Conservation (phyloP, 2,888 invertebrate species). For the Troides helena region DNA sequence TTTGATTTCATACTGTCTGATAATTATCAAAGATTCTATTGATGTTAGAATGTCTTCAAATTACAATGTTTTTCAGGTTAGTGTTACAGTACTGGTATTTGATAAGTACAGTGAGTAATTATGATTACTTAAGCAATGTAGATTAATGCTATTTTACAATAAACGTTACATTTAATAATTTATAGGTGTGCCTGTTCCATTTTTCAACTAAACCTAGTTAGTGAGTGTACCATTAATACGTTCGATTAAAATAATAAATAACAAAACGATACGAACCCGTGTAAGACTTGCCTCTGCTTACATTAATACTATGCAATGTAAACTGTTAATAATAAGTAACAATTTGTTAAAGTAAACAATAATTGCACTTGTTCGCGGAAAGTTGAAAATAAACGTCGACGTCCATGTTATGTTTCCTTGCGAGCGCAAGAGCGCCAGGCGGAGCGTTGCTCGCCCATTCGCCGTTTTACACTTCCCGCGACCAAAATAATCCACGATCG, state of each 20-base stretch:
- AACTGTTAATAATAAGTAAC: conserved; percentile 17
- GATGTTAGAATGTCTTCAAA: neutral
- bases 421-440: conserved; percentile 42
- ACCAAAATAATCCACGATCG: conserved; percentile 75
- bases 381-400: conserved; percentile 44
- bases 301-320: conserved; percentile 11
- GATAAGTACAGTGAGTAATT: neutral
- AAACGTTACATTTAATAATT: neutral
- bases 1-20: too few relatives aligned
- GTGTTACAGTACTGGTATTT: neutral
- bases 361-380: conserved; percentile 45
- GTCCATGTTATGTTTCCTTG: conserved; percentile 55
- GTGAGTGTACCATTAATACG: conserved; percentile 16
- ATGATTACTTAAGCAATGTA: neutral
- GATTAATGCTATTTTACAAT: neutral
- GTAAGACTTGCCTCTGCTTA: conserved; percentile 3
- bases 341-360: conserved; percentile 27
- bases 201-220: neutral
- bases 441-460: conserved; percentile 42
- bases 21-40: neutral
- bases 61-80: neutral
- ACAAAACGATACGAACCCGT: neutral
- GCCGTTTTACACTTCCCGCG: conserved; percentile 69
- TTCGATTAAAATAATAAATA: conserved; percentile 5
- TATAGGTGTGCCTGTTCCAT: neutral